Base-by-base conservation (phyloP, 2,797 vertebrate genomes). In the Chelidonichthys spinosus region DNA sequence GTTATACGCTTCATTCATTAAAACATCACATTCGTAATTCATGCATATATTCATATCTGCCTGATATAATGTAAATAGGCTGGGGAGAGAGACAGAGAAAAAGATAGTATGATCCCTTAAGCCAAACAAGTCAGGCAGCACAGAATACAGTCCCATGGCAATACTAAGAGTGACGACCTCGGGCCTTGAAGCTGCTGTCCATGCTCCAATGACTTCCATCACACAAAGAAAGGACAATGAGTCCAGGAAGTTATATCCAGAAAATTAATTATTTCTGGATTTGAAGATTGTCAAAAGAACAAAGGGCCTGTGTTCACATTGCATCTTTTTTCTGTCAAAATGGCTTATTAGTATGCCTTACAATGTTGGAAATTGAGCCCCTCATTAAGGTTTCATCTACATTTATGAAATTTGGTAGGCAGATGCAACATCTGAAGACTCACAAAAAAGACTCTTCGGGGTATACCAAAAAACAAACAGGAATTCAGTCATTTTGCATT, bases 11-110 rank as follows among this genome's bases (percentile, higher is more conserved):
- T 78, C 49, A 70, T 74, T 85, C 72, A 64, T 44, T 80, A 39
- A 76, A 74, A 33, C 40, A 42, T 72, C 56, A 63, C 65, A 77
- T 76, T 59, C 43, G 8, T 60, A 62, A 86, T 72, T 65, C 71
- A 84, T 85, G 77, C 74, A 85, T 79, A 54, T 76, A 78, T 89
- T 87, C 76, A 84, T 84, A 72, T 71, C 39, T 62, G 46, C 49
- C 71, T 50, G 13, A 80, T 65, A 44, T 33, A 78, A 17, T 39
- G 46, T 15, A 65, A 53, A 81, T 46, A 58, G 35, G 50, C 5
- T n/a, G 37, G 62, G 55, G 37, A 55, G 18, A 47, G 39, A 43
- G n/a, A 59, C 54, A 47, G 32, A 59, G 49, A 68, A 32, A 15
- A 72, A 49, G 46, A 72, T 52, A 70, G 79, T 36, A 72, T 14